Evolutionary conservation across 1,140 invertebrate genomes (phyloP).

Genomic region (Diabrotica undecimpunctata): DNA sequence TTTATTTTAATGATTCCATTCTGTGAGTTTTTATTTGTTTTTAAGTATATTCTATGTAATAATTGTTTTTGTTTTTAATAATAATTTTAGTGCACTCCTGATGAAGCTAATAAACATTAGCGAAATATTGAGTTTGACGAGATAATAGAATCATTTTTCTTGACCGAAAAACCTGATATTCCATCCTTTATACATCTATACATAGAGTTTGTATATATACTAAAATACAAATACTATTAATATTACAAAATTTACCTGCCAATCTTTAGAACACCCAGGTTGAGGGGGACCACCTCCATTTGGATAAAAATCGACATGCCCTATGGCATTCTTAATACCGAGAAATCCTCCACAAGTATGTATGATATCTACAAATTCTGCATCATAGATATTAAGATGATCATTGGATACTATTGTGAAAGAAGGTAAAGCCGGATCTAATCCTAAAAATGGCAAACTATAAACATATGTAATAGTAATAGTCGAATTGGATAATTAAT

Average conservation of each 20-base stretch:
- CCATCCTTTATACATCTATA: no score
- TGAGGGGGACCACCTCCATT: conserved; percentile 71
- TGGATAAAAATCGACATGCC: conserved; percentile 78
- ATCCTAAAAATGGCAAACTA: neutral
- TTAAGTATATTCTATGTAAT: no score
- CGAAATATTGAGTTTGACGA: no score
- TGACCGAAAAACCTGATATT: no score
- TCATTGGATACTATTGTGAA: neutral
- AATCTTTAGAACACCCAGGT: conserved; percentile 59
- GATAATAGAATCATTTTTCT: no score
- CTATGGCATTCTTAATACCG: conserved; percentile 59
- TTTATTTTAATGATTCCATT: no score
- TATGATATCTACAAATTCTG: conserved; percentile 45
- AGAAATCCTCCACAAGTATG: conserved; percentile 66
- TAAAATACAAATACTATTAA: no score
- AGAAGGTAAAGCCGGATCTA: neutral
- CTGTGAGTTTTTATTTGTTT: no score
- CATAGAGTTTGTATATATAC: no score
- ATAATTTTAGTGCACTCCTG: no score
- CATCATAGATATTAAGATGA: neutral
- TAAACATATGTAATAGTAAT: neutral
- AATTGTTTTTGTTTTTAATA: no score
- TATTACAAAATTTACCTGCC: conserved; percentile 1
- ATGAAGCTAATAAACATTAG: no score
- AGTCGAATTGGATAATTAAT: neutral